phyloP scores from a whole-genome alignment of 1,140 invertebrate species.

The Antheraea pernyi region DNA sequence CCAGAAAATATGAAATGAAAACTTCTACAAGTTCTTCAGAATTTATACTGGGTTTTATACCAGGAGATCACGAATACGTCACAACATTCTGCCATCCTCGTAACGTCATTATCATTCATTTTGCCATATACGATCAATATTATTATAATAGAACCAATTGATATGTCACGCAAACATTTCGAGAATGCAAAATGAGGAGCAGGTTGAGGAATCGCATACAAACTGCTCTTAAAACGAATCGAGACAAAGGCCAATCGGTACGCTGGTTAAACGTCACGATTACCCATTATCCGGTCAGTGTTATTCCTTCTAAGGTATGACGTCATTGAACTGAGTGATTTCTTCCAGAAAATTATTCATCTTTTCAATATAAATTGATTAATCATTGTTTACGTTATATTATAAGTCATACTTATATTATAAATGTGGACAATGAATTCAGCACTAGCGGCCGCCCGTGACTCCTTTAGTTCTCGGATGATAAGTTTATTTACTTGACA shows the following conservation, averaged over 20 bases:
- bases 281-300: not conserved
- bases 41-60: too few relatives aligned
- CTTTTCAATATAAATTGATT: not conserved
- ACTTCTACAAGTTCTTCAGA: too few relatives aligned
- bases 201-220: not conserved
- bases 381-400: not conserved
- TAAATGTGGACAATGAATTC: too few relatives aligned
- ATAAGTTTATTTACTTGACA: too few relatives aligned
- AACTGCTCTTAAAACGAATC: not conserved
- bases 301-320: not conserved
- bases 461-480: too few relatives aligned
- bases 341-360: not conserved
- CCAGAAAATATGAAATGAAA: too few relatives aligned
- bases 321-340: not conserved
- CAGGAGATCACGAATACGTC: too few relatives aligned
- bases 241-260: not conserved
- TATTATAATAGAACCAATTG: not conserved
- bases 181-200: not conserved
- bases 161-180: not conserved
- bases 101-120: not conserved
- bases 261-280: not conserved
- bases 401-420: too few relatives aligned
- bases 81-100: not conserved
- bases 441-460: too few relatives aligned
- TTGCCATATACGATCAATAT: not conserved